Percentiles rank a stretch among this genome's conserved stretches.
phyloP scores from a whole-genome alignment of 2,113 vertebrate genomes.

The Tetraodon nigroviridis region DNA sequence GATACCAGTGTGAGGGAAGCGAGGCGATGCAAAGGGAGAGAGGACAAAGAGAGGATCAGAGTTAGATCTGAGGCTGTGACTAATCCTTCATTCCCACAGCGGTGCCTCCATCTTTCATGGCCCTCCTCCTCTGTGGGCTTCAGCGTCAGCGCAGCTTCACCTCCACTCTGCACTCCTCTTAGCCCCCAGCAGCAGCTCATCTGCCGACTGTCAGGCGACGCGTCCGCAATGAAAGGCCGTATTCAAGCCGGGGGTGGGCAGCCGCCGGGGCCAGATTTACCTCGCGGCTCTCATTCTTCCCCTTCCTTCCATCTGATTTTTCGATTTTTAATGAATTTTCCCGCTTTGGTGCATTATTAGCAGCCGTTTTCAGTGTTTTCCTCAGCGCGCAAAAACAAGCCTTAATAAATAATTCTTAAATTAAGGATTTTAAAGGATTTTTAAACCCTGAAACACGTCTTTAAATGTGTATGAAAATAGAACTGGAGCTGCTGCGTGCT shows the following conservation, averaged over 20 bases:
- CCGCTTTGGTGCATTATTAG: not conserved
- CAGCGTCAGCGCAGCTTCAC: conserved; percentile 33
- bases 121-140: conserved; percentile 36
- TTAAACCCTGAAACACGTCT: conserved; percentile 23
- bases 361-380: conserved; percentile 5
- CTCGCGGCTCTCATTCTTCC: conserved; percentile 1
- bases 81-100: conserved; percentile 60
- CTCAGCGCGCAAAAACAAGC: conserved; percentile 1
- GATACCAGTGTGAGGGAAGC: conserved; percentile 40
- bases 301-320: not conserved
- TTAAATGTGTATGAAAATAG: conserved; percentile 23
- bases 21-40: conserved; percentile 43
- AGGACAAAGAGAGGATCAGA: conserved; percentile 62
- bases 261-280: conserved; percentile 4
- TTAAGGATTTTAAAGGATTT: conserved; percentile 9
- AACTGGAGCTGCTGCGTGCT: not conserved
- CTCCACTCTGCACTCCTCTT: conserved; percentile 21
- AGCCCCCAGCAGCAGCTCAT: conserved; percentile 42
- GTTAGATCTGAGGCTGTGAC: conserved; percentile 67
- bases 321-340: conserved; percentile 14
- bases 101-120: conserved; percentile 47
- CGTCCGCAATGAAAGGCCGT: conserved; percentile 32
- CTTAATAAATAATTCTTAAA: conserved; percentile 31
- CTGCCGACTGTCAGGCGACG: conserved; percentile 22
- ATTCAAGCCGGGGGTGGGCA: conserved; percentile 17